These are phyloP conservation scores for Cyprinodon brontotheroides DNA, from an alignment of 2,113 vertebrate genomes.

Conservation along the genomic window DNA sequence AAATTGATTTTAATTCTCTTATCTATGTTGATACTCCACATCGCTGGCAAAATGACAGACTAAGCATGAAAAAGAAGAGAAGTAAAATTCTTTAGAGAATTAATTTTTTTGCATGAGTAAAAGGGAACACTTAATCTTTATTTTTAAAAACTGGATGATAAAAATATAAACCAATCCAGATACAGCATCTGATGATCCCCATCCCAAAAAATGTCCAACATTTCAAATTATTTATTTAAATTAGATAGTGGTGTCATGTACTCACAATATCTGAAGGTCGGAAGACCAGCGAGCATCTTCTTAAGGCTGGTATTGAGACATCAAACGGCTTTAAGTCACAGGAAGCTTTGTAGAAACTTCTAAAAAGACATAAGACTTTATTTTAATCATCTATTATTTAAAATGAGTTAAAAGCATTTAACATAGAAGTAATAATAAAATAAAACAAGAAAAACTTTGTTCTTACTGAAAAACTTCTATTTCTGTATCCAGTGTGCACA, in stretches of 20 bases:
- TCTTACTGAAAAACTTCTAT: fast-evolving
- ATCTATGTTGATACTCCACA: no score
- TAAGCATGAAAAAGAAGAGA: neutral
- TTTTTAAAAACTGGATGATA: no score
- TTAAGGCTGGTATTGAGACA: neutral
- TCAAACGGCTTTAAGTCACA: conserved; percentile 33
- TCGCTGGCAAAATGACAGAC: neutral
- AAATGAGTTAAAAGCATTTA: neutral
- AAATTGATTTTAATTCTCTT: no score
- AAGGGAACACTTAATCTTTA: no score
- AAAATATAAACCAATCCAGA: neutral
- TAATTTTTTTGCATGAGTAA: neutral
- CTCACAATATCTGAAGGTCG: fast-evolving
- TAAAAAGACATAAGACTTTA: neutral
- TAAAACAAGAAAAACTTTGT: neutral
- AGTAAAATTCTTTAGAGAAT: neutral
- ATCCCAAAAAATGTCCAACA: no score
- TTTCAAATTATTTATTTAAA: neutral
- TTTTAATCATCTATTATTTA: neutral
- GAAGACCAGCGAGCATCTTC: conserved; percentile 45
- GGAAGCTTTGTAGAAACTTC: fast-evolving
- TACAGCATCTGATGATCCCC: neutral
- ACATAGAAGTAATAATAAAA: no score
- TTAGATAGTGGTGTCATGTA: neutral
- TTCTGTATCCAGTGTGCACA: conserved; percentile 6